Base-by-base conservation (phyloP, 2,113 vertebrate species). In the Bostrychus sinensis region DNA sequence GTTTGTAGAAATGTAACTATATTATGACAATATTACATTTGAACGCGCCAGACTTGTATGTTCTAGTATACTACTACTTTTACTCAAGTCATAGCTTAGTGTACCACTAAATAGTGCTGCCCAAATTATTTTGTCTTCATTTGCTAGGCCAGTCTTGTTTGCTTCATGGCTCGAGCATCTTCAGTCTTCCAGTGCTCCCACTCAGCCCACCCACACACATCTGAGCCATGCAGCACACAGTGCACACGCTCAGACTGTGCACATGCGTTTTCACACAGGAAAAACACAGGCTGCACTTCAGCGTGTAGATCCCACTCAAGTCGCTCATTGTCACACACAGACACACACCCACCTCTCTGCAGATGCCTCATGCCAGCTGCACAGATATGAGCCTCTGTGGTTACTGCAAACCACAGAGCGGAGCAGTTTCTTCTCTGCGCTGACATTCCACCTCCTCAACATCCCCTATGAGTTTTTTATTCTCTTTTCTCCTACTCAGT, bases 151-250 rank as follows among this genome's bases (percentile, higher is more conserved):
- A 70, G 58, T 80, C 82, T 87, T 83, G 62, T 70, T 80, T 62
- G 30, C 62, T 76, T 79, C 68, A 84, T 85, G 84, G 74, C 82
- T 72, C 6, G 65, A 78, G 74, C 81, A 65, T 88, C 88, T 86
- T 88, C 78, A 72, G 81, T 82, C 84, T 85, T 83, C 85, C 72
- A 48, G 65, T 45, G 81, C 84, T 80, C 88, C 88, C 87, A 90
- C 87, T 85, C 85, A 86, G 73, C 65, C 78, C 84, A 78, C 87
- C 89, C 82, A 89, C 86, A 62, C 86, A 81, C 87, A 88, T 88
- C 85, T 86, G 79, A 89, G 77, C 73, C 65, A 70, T 36, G 70
- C 60, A 78, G 75, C 86, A 53, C 81, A 53, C 81, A 58, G 62
- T 61, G 69, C 85, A 76, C 72, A 83, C 66, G 69, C 62, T 72